Evolutionary conservation across 2,797 vertebrate species (phyloP).

Genomic region (Ateles fusciceps): DNA sequence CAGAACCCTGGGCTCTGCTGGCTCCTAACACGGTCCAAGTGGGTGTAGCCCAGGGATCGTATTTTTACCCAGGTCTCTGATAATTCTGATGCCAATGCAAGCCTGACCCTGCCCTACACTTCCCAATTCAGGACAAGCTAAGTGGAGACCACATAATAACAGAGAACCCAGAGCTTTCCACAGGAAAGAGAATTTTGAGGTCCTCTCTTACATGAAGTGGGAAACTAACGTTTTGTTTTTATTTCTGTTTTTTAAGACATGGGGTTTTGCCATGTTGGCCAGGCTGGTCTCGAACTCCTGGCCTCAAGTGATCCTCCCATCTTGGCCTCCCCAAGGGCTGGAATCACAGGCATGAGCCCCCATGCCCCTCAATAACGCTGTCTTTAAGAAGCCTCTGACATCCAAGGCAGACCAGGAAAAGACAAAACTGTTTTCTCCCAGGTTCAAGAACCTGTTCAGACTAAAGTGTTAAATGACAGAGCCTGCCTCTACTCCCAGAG

Average conservation of each 20-base stretch:
- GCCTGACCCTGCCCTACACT: not conserved
- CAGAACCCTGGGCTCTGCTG: not conserved
- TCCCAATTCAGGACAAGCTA: not conserved
- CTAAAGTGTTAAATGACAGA: constrained; percentile 43
- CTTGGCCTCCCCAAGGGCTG: not conserved
- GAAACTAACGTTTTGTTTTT: not conserved
- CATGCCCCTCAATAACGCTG: not conserved
- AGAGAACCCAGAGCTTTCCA: not conserved
- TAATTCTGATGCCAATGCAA: not conserved
- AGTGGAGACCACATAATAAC: not conserved
- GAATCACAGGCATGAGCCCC: not conserved
- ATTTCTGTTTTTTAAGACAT: not conserved
- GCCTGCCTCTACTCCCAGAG: not conserved
- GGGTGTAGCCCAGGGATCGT: not conserved
- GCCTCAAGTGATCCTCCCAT: not conserved
- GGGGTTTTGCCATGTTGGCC: not conserved
- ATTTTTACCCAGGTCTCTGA: not conserved
- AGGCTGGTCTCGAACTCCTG: not conserved
- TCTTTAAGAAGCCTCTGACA: not conserved
- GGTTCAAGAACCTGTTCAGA: not conserved
- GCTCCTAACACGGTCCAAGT: accelerated
- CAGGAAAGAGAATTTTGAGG: not conserved
- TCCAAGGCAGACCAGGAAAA: not conserved
- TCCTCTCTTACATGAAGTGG: not conserved
- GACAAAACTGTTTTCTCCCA: not conserved